Evolutionary conservation across 2,797 vertebrate genomes (phyloP), one percentile per base, ranked within the genome.

Genomic region (Morus bassanus): DNA sequence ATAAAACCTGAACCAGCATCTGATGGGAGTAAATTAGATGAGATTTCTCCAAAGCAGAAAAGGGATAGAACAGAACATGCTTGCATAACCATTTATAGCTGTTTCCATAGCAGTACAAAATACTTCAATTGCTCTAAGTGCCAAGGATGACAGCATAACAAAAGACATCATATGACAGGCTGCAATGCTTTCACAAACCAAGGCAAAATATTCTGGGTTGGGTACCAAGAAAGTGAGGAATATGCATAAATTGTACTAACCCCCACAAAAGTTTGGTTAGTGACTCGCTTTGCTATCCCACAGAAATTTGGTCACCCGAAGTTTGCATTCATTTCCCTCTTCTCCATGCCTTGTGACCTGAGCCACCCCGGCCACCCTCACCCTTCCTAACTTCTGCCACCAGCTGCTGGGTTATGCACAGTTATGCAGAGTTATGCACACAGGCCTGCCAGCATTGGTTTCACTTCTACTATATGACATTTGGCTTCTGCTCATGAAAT

Each of bases 71-170:
- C 51, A 95, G 94, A 91, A 82, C 30, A 91, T 41, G 72, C 93
- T 89, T 83, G 72, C 78, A 60, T 33, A 93, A 86, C 93, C 96
- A 95, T 94, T 95, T 94, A 95, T 90, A 96, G 90, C 95, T 93
- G 91, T 95, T 96, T 95, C 94, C 94, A 96, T 87, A 95, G 95
- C 92, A 96, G 77, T 94, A 89, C 9, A 67, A 83, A 94, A 91
- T 64, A 79, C 75, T 90, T 89, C 80, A 89, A 50, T 57, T 88
- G 93, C 94, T 95, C 37, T 41, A 76, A 94, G 94, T 68, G 80
- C 86, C 91, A 74, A 56, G 61, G 78, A 94, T 85, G 94, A 88
- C 85, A 94, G 81, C 9, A 0, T 21, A 87, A 97, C 93, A 95
- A 95, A 95, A 91, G 94, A 37, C 63, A 64, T 24, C 39, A 5